Conservation (phyloP, 2,797 vertebrate species). For the Circus cinereus region DNA sequence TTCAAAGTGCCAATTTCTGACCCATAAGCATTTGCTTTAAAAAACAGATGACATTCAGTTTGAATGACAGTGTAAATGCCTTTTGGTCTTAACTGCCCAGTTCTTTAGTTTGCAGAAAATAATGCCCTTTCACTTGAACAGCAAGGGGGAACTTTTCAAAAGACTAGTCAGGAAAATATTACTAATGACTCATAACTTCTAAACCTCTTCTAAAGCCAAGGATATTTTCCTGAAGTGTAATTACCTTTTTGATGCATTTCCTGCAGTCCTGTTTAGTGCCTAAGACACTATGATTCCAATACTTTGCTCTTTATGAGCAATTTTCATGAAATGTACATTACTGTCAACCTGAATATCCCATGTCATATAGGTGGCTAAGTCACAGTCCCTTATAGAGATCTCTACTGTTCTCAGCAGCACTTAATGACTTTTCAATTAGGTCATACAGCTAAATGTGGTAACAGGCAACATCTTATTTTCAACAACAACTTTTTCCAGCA, state of each 20-base stretch:
- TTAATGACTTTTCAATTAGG: background rate
- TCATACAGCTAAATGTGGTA: background rate
- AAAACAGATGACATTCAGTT: background rate
- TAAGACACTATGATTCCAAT: background rate
- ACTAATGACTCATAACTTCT: conserved; percentile 18
- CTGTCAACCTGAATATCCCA: background rate
- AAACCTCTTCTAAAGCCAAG: background rate
- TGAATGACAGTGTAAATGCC: background rate
- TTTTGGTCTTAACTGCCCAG: background rate
- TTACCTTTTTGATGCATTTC: background rate
- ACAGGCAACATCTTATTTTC: background rate
- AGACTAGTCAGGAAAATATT: conserved; percentile 7
- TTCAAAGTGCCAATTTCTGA: background rate
- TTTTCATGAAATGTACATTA: background rate
- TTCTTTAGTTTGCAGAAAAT: background rate
- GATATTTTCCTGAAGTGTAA: background rate
- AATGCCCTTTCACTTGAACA: background rate
- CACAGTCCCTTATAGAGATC: background rate
- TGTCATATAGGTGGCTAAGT: background rate
- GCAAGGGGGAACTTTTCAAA: conserved; percentile 10
- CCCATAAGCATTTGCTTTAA: background rate
- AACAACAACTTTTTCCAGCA: background rate
- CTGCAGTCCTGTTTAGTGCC: background rate
- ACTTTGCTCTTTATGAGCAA: background rate
- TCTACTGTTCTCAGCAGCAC: background rate